Evolutionary conservation across 2,113 vertebrate genomes (phyloP), one percentile per base, ranked within the genome.

Genomic region (Pangasianodon gigas): DNA sequence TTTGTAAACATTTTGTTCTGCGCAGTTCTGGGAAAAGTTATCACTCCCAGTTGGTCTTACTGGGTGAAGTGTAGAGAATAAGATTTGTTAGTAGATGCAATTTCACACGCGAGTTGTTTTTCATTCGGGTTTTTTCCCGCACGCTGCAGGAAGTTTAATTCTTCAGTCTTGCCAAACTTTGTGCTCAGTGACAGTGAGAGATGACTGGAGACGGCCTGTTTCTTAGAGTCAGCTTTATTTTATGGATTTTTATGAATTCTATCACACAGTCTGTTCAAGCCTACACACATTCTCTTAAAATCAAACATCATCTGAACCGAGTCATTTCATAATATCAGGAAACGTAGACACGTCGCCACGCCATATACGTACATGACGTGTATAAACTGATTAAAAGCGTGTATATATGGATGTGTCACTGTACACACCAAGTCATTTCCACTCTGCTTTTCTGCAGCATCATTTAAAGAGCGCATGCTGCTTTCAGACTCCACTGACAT

Each of bases 401-500:
- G 26, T 6, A 29, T 24, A 24, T 11, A 14, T 29, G 46, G 24
- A 52, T 13, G 4, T n/a, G 29, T 54, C 14, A 18, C 48, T n/a
- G 14, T 44, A 8, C 29, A 54, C 41, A 41, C 19, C 1, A n/a
- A 37, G n/a, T 3, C 67, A 32, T 69, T 69, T 32, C 67, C 11
- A 13, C 29, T n/a, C 62, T 13, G 8, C 29, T 32, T 46, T 89
- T 41, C 62, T 62, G 52, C 41, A 62, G 87, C n/a, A 52, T 62
- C 44, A 56, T 86, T 82, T 62, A 85, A 82, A 69, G 41, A 75
- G 56, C n/a, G 29, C 46, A 54, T 46, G 58, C 54, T 67, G 81
- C 46, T 24, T 56, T 58, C 48, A 69, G 85, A 74, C 84, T 85
- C 62, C 37, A 37, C 74, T 6, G 52, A 87, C 54, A 54, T 51